Evolutionary conservation across 2,888 invertebrate genomes (phyloP).

Genomic region (Oxystoma pomonae): DNA sequence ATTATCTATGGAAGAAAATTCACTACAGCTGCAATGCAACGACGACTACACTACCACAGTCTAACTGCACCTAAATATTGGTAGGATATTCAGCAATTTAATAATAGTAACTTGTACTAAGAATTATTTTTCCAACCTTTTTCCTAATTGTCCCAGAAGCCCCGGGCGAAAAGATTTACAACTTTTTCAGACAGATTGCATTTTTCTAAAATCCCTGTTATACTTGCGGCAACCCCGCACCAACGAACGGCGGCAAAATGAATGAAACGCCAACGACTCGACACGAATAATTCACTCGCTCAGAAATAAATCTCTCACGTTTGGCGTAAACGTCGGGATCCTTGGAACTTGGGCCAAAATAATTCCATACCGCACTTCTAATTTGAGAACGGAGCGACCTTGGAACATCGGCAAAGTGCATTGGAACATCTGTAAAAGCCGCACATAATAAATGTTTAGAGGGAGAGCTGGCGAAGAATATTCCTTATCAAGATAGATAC

Average conservation of each 20-base stretch:
- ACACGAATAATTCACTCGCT: neutral
- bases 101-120: no score
- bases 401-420: slow-evolving; percentile 42
- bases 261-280: neutral
- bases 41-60: no score
- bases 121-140: no score
- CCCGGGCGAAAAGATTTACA: neutral
- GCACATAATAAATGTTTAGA: neutral
- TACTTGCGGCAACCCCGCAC: neutral
- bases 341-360: slow-evolving; percentile 43
- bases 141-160: no score
- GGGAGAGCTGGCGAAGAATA: no score
- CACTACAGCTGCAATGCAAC: no score
- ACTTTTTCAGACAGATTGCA: neutral
- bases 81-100: no score
- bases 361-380: slow-evolving; percentile 37
- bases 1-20: no score
- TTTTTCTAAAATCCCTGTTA: neutral
- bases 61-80: no score
- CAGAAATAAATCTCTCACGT: neutral
- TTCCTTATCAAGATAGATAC: no score
- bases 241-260: neutral
- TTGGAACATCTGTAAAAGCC: slow-evolving; percentile 39
- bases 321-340: slow-evolving; percentile 23
- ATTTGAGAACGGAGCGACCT: slow-evolving; percentile 39